Conservation (phyloP, 2,797 vertebrate species). For the Chlorospingus flavigularis region DNA sequence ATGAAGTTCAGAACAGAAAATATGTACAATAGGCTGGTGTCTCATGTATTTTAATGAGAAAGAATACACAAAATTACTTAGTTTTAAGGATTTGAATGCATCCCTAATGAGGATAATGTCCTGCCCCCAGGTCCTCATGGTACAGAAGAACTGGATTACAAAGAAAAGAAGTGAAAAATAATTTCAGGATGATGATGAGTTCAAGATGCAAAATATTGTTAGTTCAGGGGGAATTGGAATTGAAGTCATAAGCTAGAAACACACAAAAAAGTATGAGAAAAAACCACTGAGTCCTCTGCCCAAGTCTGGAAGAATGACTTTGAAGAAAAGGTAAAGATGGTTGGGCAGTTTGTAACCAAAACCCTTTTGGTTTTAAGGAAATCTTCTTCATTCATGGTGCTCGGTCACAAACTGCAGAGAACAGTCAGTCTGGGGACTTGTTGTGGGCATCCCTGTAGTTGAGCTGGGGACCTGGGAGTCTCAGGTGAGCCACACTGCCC, state of each 20-base stretch:
- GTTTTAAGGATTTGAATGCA: slow-evolving; percentile 30
- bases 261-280: background rate
- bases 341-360: background rate
- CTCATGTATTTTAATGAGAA: slow-evolving; percentile 35
- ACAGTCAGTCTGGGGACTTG: accelerated
- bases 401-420: background rate
- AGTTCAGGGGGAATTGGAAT: background rate
- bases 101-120: slow-evolving; percentile 41
- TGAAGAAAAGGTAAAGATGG: background rate
- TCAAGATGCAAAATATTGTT: slow-evolving; percentile 3
- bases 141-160: background rate
- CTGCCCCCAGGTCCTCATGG: background rate
- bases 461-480: background rate
- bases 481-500: background rate
- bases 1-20: background rate
- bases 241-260: background rate
- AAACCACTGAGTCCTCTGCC: background rate
- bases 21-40: background rate
- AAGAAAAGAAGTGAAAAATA: slow-evolving; percentile 10
- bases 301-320: background rate
- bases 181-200: background rate
- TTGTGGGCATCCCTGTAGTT: background rate
- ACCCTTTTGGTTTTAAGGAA: background rate
- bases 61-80: background rate
- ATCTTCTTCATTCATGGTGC: accelerated